A percentile compares a stretch with the other conserved stretches of the same genome.
These are phyloP conservation scores for Napeogenes sylphis DNA, from an alignment of 2,888 invertebrate species.

Conservation along the genomic window DNA sequence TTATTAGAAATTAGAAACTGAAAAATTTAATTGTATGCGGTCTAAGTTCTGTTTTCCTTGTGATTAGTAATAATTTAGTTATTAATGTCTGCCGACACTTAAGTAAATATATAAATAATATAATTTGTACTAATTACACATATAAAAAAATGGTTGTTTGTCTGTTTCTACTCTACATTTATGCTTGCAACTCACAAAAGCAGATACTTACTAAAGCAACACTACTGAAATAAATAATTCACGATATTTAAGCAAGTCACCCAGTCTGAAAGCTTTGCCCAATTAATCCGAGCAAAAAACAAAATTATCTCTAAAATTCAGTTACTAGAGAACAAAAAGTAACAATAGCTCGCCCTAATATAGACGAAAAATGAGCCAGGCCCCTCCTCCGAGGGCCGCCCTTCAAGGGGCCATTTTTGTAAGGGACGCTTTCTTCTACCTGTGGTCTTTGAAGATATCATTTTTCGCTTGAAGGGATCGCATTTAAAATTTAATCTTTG, in stretches of 20 bases:
- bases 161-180: too few relatives aligned
- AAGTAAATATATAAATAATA: too few relatives aligned
- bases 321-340: slow-evolving; percentile 58
- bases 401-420: slow-evolving; percentile 61
- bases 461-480: slow-evolving; percentile 41
- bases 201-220: too few relatives aligned
- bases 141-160: too few relatives aligned
- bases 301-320: slow-evolving; percentile 61
- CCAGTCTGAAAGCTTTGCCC: slow-evolving; percentile 10
- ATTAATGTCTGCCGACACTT: too few relatives aligned
- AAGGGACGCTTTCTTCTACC: slow-evolving; percentile 70
- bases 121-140: too few relatives aligned
- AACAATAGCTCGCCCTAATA: slow-evolving; percentile 48
- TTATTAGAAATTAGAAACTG: too few relatives aligned
- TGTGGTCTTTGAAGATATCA: slow-evolving; percentile 54
- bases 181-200: too few relatives aligned
- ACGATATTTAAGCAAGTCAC: background rate
- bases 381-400: slow-evolving; percentile 34
- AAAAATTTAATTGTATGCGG: too few relatives aligned
- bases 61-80: too few relatives aligned
- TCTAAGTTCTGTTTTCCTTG: too few relatives aligned
- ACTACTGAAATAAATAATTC: background rate
- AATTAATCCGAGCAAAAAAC: slow-evolving; percentile 26
- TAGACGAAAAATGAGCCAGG: slow-evolving; percentile 59
- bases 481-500: background rate